Conservation (phyloP, 2,113 vertebrate species). For the Ellobius talpinus region DNA sequence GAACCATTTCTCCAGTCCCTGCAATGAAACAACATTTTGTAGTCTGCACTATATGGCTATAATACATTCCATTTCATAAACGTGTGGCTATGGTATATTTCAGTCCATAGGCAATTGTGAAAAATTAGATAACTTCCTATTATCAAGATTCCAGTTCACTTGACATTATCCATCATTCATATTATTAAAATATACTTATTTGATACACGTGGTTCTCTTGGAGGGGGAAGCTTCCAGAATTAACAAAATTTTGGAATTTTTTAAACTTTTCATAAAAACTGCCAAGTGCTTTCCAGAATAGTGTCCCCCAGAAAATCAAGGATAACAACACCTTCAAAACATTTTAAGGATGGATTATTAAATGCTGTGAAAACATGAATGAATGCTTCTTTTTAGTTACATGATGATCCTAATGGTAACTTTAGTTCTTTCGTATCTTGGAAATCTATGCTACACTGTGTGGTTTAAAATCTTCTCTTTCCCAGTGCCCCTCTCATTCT, state of each 20-base stretch:
- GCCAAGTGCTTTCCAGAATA: background rate
- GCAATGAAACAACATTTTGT: background rate
- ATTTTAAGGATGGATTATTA: background rate
- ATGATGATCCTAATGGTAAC: too few relatives aligned
- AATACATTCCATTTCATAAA: background rate
- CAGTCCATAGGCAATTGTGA: background rate
- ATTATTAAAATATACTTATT: conserved; percentile 21
- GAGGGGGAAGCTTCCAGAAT: background rate
- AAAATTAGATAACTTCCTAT: background rate
- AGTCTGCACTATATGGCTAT: background rate
- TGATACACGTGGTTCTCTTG: background rate
- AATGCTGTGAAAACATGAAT: background rate
- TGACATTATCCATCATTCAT: background rate
- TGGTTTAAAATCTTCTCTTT: background rate
- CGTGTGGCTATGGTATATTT: background rate
- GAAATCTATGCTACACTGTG: background rate
- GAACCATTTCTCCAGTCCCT: background rate
- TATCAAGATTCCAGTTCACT: background rate
- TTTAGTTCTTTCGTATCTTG: background rate
- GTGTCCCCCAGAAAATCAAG: background rate
- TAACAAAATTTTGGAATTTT: background rate
- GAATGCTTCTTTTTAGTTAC: too few relatives aligned
- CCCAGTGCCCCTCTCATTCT: background rate
- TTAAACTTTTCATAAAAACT: background rate
- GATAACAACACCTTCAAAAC: background rate